Base-by-base conservation (phyloP, 2,888 invertebrate species). In the Cepaea hortensis region DNA sequence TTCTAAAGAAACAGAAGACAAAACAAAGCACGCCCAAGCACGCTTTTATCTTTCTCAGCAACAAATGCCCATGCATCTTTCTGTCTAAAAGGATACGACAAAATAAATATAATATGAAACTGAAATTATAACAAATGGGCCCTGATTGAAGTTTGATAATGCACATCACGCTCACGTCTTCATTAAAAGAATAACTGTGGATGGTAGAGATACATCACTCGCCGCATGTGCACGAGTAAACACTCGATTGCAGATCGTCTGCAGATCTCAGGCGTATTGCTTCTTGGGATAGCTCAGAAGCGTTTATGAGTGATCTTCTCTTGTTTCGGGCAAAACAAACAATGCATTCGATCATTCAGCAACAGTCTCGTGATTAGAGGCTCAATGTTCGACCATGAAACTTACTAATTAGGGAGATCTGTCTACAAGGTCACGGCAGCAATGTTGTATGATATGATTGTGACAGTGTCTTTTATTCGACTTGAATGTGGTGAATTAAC, bases 161-260 rank as follows among this genome's bases (percentile, higher is more conserved):
- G 79, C 85, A 80, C 80, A 72, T 20, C 18, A 50, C 35, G 20
- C 68, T 76, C 84, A 76, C 76, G 48, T 84, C 73, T 48, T 55
- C 61, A 73, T 84, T 70, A 61, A 35, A 73, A 76, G 84, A 76
- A 75, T 62, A 79, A 48, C 68, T 79, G 18, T 50, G 72, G 80
- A 80, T 85, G 80, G 61, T 11, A 61, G 85, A 70, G 85, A 85
- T 85, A 85, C 85, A 72, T 72, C 85, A 85, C 70, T 75, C 46
- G 35, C 48, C 65, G 35, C 15, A 6, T 46, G 62, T 61, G 48
- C 75, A 18, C n/a, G n/a, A 11, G 76, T 73, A 75, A 84, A 84
- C 73, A 75, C 7, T 1, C 18, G 62, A 4, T n/a, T 62, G 20
- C 61, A 68, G 72, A 73, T 82, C n/a, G 73, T 35, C 61, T 9